phyloP scores from a whole-genome alignment of 2,797 vertebrate genomes.

The Pangasius sanitwongsei region DNA sequence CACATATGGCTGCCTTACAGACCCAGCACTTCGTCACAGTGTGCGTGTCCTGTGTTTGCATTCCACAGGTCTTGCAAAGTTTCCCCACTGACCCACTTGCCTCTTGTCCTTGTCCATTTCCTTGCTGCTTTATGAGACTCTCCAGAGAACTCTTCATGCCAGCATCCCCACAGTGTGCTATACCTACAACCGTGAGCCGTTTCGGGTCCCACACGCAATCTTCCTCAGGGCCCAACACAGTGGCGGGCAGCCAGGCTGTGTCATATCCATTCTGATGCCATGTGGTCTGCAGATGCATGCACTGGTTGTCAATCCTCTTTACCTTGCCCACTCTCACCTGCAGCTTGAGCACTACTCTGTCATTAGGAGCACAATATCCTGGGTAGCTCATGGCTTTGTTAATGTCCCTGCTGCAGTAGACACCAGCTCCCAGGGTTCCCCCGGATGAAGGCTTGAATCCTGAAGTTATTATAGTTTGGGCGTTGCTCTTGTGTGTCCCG shows the following conservation, averaged over 20 bases:
- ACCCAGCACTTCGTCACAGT: slow-evolving; percentile 55
- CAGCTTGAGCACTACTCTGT: slow-evolving; percentile 60
- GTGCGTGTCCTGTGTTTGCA: slow-evolving; percentile 43
- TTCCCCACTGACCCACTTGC: background rate
- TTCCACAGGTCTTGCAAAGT: slow-evolving; percentile 52
- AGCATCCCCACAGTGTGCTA: slow-evolving; percentile 55
- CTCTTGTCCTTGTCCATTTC: background rate
- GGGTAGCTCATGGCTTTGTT: slow-evolving; percentile 62
- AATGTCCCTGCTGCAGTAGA: slow-evolving; percentile 63
- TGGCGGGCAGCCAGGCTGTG: slow-evolving; percentile 59
- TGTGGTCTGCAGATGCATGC: background rate
- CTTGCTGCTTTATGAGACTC: slow-evolving; percentile 52
- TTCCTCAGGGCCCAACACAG: slow-evolving; percentile 44
- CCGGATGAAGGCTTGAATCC: slow-evolving; percentile 57
- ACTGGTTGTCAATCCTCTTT: slow-evolving; percentile 53
- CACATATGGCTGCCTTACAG: slow-evolving; percentile 55
- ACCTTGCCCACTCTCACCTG: slow-evolving; percentile 60
- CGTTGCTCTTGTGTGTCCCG: slow-evolving; percentile 55
- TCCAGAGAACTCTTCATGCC: slow-evolving; percentile 48
- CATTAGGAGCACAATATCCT: background rate
- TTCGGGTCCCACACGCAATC: slow-evolving; percentile 64
- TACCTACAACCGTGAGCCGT: slow-evolving; percentile 55
- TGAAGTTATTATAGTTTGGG: slow-evolving; percentile 53
- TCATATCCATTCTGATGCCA: slow-evolving; percentile 64
- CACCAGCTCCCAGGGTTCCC: slow-evolving; percentile 60